Conservation (phyloP, 2,888 invertebrate species). For the Dicycla oo region DNA sequence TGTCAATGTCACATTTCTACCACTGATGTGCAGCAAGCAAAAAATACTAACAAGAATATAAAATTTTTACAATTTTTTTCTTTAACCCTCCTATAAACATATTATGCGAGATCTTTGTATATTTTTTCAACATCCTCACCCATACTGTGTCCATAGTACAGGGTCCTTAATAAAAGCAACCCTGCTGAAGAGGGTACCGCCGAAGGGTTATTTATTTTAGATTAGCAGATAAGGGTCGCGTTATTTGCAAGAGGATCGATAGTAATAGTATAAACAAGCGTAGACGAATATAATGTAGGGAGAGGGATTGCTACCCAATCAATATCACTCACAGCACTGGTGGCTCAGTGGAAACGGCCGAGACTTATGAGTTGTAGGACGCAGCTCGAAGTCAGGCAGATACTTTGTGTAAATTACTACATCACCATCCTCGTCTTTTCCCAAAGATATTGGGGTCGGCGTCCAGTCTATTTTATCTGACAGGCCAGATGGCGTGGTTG, state of each 20-base stretch:
- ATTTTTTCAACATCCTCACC: conserved; percentile 38
- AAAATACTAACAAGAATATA: too few relatives aligned
- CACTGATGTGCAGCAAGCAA: too few relatives aligned
- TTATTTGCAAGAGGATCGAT: conserved; percentile 40
- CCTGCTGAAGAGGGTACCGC: conserved; percentile 33
- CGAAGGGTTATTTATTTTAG: conserved; percentile 61
- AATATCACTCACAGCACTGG: background rate
- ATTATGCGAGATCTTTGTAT: conserved; percentile 7
- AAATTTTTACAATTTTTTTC: background rate
- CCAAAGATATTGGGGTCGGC: too few relatives aligned
- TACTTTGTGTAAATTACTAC: background rate
- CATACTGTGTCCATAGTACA: conserved; percentile 30
- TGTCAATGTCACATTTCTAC: too few relatives aligned
- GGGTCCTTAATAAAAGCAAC: conserved; percentile 52
- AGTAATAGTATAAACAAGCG: conserved; percentile 41
- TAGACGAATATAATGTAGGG: background rate
- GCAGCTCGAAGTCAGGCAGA: background rate
- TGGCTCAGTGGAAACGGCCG: background rate
- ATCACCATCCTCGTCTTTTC: background rate
- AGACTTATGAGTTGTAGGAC: background rate
- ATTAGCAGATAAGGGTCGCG: conserved; percentile 56
- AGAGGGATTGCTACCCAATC: background rate
- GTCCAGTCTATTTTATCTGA: too few relatives aligned
- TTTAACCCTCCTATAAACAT: background rate
- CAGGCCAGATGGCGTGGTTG: too few relatives aligned